Evolutionary conservation across 2,888 invertebrate genomes (phyloP), one percentile per base, ranked within the genome.

Genomic region (Cenopis cana): DNA sequence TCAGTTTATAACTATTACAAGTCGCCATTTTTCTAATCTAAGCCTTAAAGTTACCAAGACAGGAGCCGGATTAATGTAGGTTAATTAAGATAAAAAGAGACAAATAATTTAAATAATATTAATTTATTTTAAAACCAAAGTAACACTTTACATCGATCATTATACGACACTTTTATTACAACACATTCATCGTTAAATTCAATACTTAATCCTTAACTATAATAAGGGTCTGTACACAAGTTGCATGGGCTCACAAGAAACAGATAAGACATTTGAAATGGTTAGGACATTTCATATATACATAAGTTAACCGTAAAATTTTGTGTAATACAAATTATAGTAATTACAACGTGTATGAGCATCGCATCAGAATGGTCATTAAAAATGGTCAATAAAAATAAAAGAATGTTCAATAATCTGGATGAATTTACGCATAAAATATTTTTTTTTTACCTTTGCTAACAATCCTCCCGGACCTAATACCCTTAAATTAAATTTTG

Each of bases 111-210:
- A 84, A 86, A 86, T 84, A 86, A 86, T 88, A 86, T 91, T 57
- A 57, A 61, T 69, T 91, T 91, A 89, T 89, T 89, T 81, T 84
- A 83, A 89, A 89, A 85, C 83, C 79, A 91, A 91, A 88, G 79
- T 86, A 89, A 91, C 89, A 89, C 84, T 89, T 89, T 84, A 92
- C 91, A 91, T 83, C 86, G 78, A 91, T 82, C 84, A 85, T 69
- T 88, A 86, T 77, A 85, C 80, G 80, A 84, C 79, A 79, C 76
- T 78, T 81, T 81, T 79, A 82, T 82, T 79, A 87, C 86, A 87
- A 88, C 85, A 89, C 90, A 89, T 87, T 83, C 85, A 89, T 87
- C 83, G 75, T 82, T 85, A 83, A 84, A 75, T 71, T 46, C 73
- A 61, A 54, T 69, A 69, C 64, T 65, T 72, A 69, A 70, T 55